phyloP scores from a whole-genome alignment of 2,797 vertebrate species.

The Myotis planiceps region DNA sequence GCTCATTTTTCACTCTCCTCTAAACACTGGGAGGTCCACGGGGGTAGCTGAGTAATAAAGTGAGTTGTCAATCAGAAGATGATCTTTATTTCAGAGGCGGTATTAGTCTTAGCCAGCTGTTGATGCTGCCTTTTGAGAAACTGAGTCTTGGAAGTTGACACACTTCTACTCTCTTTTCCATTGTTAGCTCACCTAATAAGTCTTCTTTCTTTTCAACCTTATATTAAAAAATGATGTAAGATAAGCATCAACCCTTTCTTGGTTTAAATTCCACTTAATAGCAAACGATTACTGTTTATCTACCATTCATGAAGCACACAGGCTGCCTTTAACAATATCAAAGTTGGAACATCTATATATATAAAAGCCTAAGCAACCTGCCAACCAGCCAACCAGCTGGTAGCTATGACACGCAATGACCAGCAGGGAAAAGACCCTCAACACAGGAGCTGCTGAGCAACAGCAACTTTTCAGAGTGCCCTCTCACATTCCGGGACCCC shows the following conservation, averaged over 20 bases:
- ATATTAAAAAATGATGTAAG: conserved; percentile 45
- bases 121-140: background rate
- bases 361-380: too few relatives aligned
- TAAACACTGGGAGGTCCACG: background rate
- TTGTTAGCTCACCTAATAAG: background rate
- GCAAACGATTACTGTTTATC: conserved; percentile 16
- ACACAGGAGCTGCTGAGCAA: too few relatives aligned
- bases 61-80: background rate
- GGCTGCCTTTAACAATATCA: background rate
- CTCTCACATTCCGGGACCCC: too few relatives aligned
- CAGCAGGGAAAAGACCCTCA: too few relatives aligned
- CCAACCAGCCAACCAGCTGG: too few relatives aligned
- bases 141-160: background rate
- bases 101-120: background rate
- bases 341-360: background rate
- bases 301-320: background rate
- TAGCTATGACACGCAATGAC: too few relatives aligned
- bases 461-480: too few relatives aligned
- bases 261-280: conserved; percentile 13
- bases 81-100: background rate
- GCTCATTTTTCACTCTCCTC: background rate
- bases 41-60: background rate
- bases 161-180: background rate
- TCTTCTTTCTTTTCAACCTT: conserved; percentile 31
- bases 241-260: conserved; percentile 4